These are phyloP conservation scores for Chironomus tentans DNA, from an alignment of 2,888 invertebrate genomes.

Conservation along the genomic window DNA sequence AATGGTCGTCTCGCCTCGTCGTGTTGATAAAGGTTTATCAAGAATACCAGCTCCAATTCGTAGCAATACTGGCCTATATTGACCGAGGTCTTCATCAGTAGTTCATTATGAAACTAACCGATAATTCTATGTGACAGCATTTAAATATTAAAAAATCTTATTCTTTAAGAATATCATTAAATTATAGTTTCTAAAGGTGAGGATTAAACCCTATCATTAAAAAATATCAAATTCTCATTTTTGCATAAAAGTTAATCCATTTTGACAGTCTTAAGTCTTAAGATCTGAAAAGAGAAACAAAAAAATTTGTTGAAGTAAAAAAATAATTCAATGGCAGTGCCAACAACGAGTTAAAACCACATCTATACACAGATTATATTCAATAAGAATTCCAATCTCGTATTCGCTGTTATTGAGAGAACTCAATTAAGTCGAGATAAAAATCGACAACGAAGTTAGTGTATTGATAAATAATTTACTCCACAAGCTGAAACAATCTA, in stretches of 20 bases:
- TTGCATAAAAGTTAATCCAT: too few species aligned
- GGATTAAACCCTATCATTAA: neutral
- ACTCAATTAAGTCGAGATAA: too few species aligned
- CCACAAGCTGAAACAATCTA: neutral
- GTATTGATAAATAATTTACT: slow-evolving; percentile 17
- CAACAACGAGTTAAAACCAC: too few species aligned
- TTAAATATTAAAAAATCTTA: neutral
- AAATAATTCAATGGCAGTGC: too few species aligned
- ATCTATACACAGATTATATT: too few species aligned
- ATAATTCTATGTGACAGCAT: slow-evolving; percentile 8
- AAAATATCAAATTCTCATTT: too few species aligned
- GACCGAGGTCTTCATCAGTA: slow-evolving; percentile 17
- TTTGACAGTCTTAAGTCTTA: too few species aligned
- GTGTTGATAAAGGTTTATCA: slow-evolving; percentile 37
- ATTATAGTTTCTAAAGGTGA: neutral
- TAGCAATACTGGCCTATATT: slow-evolving; percentile 31
- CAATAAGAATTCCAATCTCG: too few species aligned
- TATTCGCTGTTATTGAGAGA: neutral
- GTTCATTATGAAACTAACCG: neutral
- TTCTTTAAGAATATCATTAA: neutral
- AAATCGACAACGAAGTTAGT: too few species aligned
- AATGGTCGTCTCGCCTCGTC: slow-evolving; percentile 28
- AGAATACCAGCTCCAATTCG: slow-evolving; percentile 41
- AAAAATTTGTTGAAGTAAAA: too few species aligned
- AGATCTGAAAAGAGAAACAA: too few species aligned